Evolutionary conservation across 2,797 vertebrate genomes (phyloP).

Genomic region (Arvicola amphibius): DNA sequence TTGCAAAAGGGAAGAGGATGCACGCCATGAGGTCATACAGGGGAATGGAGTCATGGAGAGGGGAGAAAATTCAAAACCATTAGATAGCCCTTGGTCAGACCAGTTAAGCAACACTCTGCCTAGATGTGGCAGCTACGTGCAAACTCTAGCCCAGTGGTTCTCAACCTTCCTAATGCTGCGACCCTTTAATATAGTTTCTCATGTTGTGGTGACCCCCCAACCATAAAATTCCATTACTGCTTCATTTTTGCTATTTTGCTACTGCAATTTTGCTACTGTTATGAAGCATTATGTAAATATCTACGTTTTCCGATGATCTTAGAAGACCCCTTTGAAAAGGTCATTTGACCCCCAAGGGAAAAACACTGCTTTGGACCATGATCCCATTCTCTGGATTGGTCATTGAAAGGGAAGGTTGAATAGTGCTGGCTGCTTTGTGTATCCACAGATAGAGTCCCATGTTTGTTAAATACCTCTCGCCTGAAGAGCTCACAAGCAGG

Average conservation of each 20-base stretch:
- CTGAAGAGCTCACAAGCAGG: neutral
- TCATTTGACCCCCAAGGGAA: neutral
- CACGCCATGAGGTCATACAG: fast-evolving
- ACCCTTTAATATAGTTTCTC: neutral
- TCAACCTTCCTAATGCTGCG: neutral
- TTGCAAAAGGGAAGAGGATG: no score
- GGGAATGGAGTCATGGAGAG: neutral
- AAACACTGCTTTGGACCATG: neutral
- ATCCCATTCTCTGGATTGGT: neutral
- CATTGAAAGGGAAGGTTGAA: neutral
- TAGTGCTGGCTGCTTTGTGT: no score
- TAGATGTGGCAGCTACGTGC: fast-evolving
- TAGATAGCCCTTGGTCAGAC: fast-evolving
- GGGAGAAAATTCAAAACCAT: no score
- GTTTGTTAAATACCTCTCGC: neutral
- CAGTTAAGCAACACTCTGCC: fast-evolving
- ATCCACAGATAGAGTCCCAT: neutral
- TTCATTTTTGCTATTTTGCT: neutral
- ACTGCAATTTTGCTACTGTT: neutral
- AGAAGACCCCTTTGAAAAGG: neutral
- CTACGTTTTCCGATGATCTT: neutral
- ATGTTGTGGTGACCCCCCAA: no score
- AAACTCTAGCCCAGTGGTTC: no score
- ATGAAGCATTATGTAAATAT: neutral
- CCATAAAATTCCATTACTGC: neutral